These are phyloP conservation scores for Telenomus remus DNA, from an alignment of 1,140 invertebrate genomes.

Conservation along the genomic window DNA sequence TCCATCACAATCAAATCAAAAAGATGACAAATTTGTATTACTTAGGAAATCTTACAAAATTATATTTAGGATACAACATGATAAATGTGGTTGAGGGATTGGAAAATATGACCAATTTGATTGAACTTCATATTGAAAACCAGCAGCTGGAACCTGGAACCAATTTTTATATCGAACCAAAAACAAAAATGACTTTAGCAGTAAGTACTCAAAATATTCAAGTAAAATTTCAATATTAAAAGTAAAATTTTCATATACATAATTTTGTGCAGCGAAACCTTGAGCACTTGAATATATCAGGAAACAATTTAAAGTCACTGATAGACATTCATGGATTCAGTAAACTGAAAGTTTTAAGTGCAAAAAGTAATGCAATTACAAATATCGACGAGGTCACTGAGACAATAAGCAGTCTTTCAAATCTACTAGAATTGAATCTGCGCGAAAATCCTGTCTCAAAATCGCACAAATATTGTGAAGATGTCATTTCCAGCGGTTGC, in stretches of 20 bases:
- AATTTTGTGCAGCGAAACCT: conserved; percentile 66
- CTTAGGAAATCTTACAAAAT: conserved; percentile 78
- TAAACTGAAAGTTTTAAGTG: conserved; percentile 71
- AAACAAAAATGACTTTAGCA: conserved; percentile 77
- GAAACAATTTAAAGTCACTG: conserved; percentile 74
- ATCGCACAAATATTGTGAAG: conserved; percentile 79
- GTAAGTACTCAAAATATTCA: conserved; percentile 70
- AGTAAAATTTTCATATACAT: too few relatives aligned
- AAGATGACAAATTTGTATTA: conserved; percentile 79
- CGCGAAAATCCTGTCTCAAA: conserved; percentile 79
- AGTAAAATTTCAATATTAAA: too few relatives aligned
- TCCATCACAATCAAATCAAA: conserved; percentile 81
- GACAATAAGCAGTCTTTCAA: conserved; percentile 74
- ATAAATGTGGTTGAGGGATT: conserved; percentile 83
- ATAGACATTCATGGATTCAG: conserved; percentile 69
- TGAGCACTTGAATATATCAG: conserved; percentile 74
- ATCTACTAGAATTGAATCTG: conserved; percentile 76
- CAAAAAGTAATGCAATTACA: conserved; percentile 74
- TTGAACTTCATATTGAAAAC: conserved; percentile 81
- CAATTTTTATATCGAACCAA: conserved; percentile 81
- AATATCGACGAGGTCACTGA: conserved; percentile 74
- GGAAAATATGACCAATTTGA: conserved; percentile 77
- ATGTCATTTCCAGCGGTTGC: conserved; percentile 78
- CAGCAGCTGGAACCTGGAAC: conserved; percentile 77
- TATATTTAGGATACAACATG: conserved; percentile 81